Percentiles rank a stretch among this genome's conserved stretches.
These are phyloP conservation scores for Scarus forsteni DNA, from an alignment of 2,797 vertebrate species.

Conservation along the genomic window DNA sequence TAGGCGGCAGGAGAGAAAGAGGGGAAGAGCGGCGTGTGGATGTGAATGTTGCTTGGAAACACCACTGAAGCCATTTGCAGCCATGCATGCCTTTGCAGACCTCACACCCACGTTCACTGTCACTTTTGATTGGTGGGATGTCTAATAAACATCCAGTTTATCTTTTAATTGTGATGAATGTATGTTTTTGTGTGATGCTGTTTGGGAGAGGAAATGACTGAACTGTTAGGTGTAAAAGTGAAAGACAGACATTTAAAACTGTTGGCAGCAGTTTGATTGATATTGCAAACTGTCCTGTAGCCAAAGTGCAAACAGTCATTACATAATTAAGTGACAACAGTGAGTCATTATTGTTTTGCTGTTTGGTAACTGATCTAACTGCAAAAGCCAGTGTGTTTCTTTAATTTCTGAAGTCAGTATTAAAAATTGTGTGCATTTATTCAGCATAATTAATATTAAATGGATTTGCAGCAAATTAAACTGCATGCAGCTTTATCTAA, in stretches of 20 bases:
- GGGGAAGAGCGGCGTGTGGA: constrained; percentile 58
- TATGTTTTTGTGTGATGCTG: constrained; percentile 11
- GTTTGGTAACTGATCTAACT: constrained; percentile 12
- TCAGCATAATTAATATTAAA: neutral
- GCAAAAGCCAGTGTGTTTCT: constrained; percentile 7
- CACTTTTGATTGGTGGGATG: constrained; percentile 6
- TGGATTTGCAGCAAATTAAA: too few relatives aligned
- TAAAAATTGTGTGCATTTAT: constrained; percentile 7
- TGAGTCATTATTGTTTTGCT: constrained; percentile 8
- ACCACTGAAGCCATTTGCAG: constrained; percentile 50
- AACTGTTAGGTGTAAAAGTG: neutral
- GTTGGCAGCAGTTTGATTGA: neutral
- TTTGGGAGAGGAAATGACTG: neutral
- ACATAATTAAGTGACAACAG: neutral
- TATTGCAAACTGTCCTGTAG: neutral
- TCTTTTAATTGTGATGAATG: constrained; percentile 15
- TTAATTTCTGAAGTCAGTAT: neutral
- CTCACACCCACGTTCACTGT: constrained; percentile 67
- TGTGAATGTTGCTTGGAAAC: constrained; percentile 81
- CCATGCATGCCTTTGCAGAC: constrained; percentile 56
- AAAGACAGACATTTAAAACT: neutral
- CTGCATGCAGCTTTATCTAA: too few relatives aligned
- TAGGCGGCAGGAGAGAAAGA: constrained; percentile 64
- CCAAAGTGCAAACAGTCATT: neutral
- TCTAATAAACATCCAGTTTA: neutral